Percentiles rank a stretch among this genome's conserved stretches.
Conservation (phyloP, 1,140 invertebrate genomes). For the Nilaparvata lugens region DNA sequence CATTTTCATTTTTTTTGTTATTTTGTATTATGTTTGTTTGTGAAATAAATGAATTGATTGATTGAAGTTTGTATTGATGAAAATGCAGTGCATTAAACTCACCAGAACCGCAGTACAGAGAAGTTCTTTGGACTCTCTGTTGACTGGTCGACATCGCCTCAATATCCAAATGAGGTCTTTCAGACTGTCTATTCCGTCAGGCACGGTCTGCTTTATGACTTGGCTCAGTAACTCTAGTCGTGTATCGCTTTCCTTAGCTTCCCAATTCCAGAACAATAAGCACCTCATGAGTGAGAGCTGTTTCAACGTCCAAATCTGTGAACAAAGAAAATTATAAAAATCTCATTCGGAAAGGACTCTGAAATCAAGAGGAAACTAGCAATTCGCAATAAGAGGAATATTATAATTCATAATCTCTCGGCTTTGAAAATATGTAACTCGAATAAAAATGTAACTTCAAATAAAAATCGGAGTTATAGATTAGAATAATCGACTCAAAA, state of each 20-base stretch:
- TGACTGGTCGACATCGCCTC: constrained; percentile 32
- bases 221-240: constrained; percentile 28
- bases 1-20: no score
- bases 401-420: no score
- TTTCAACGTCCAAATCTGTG: constrained; percentile 42
- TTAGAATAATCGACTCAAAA: no score
- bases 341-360: not conserved
- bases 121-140: constrained; percentile 44
- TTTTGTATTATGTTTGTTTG: no score
- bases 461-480: no score
- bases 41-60: no score
- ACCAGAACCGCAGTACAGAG: constrained; percentile 36
- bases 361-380: no score
- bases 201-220: constrained; percentile 29
- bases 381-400: no score
- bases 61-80: no score
- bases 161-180: constrained; percentile 38
- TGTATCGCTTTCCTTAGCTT: constrained; percentile 37
- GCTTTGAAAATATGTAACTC: no score
- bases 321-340: constrained; percentile 1
- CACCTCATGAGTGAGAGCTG: constrained; percentile 46
- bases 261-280: constrained; percentile 43
- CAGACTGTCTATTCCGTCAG: constrained; percentile 30
- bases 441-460: no score
- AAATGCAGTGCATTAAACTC: not conserved